Conservation (phyloP, 2,888 invertebrate genomes). For the Monochamus alternatus region DNA sequence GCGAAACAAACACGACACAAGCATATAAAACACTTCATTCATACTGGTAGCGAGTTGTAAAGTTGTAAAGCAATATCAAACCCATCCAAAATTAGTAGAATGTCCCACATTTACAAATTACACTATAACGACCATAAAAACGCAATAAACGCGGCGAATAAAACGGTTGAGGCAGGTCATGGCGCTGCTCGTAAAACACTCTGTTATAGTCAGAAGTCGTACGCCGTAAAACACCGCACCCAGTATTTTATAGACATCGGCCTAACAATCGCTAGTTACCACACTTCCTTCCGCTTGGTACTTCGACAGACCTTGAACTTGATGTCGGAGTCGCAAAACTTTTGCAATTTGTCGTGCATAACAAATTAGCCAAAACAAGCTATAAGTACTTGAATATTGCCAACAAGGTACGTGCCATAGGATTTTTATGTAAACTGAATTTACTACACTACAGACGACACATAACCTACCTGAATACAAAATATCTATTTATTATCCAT, state of each 20-base stretch:
- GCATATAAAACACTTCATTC: slow-evolving; percentile 63
- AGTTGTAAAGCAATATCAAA: slow-evolving; percentile 67
- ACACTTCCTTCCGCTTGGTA: slow-evolving; percentile 59
- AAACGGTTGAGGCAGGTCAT: slow-evolving; percentile 70
- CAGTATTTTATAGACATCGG: slow-evolving; percentile 66
- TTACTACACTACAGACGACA: no score
- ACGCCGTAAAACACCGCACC: slow-evolving; percentile 66
- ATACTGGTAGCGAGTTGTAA: slow-evolving; percentile 61
- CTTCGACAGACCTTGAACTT: slow-evolving; percentile 59
- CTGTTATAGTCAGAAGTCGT: slow-evolving; percentile 67
- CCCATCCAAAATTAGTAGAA: slow-evolving; percentile 69
- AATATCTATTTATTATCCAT: no score
- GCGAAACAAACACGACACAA: slow-evolving; percentile 56
- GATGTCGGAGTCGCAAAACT: slow-evolving; percentile 25
- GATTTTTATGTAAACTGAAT: no score
- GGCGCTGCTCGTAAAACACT: slow-evolving; percentile 68
- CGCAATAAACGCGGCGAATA: slow-evolving; percentile 70
- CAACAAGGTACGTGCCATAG: no score
- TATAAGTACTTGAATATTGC: background rate
- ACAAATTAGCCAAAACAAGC: background rate
- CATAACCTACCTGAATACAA: no score
- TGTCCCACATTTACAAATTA: slow-evolving; percentile 70
- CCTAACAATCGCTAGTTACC: slow-evolving; percentile 64
- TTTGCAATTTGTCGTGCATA: slow-evolving; percentile 6
- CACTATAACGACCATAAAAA: slow-evolving; percentile 69